Base-by-base conservation (phyloP, 2,797 vertebrate genomes). In the Amniataba percoides region DNA sequence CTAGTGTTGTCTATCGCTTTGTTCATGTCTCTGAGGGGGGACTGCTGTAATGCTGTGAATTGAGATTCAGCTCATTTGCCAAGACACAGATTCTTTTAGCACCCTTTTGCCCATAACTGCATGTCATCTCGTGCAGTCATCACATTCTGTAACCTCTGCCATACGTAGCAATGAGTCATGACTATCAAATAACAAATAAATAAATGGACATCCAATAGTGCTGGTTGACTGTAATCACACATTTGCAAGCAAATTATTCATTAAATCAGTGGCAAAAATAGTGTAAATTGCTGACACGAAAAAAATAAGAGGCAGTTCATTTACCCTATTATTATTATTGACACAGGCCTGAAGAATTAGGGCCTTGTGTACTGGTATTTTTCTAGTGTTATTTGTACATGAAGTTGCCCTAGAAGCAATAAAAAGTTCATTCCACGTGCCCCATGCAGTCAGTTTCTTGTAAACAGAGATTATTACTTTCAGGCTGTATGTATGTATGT, bases 1-100 rank as follows among this genome's bases (percentile, higher is more conserved):
- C 71, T 57, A 52, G 39, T 57, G 57, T 83, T 78, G 61, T 70
- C 68, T 70, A 12, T 58, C 42, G 58, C 59, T 69, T 70, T 78
- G 65, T 74, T 78, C 4, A 10, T 56, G 59, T 73, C 34, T 73
- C 65, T 64, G 16, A 61, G 23, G 25, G 57, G n/a, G 66, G 85
- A 75, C 21, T 57, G 12, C 42, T 45, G 16, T 40, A 58, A 25
- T 63, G 23, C 68, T 21, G 23, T 60, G 58, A 68, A 82, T 36
- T 74, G 6, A 76, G 25, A 21, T 27, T 63, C 12, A 16, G 10
- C 25, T 13, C 34, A 65, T 81, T 71, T 61, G 40, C 23, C 10
- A 64, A 15, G 13, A 31, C n/a, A 65, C 14, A 15, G 31, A 42
- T 65, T 63, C 9, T 65, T 7, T 8, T 18, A 42, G 43, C 60